phyloP scores from a whole-genome alignment of 2,113 vertebrate genomes.

The Saimiri boliviensis region DNA sequence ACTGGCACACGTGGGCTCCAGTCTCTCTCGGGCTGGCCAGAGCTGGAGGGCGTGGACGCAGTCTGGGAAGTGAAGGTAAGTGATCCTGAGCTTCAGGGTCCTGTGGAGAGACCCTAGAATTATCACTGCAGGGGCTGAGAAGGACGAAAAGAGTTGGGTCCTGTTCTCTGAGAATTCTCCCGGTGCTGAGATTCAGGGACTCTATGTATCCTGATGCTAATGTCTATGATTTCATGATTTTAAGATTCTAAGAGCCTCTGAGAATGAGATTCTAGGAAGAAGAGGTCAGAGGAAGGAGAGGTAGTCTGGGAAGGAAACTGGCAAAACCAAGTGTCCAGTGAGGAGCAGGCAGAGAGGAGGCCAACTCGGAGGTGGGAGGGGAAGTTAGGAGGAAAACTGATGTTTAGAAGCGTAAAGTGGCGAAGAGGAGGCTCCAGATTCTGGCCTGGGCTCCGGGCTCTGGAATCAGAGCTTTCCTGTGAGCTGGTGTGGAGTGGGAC shows the following conservation, averaged over 20 bases:
- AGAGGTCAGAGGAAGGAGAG: background rate
- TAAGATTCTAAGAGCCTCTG: background rate
- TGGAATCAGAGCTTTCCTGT: background rate
- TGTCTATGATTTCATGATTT: background rate
- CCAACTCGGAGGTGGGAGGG: background rate
- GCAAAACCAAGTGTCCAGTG: background rate
- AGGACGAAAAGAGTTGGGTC: background rate
- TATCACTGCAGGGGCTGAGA: background rate
- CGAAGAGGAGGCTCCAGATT: background rate
- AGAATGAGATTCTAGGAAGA: background rate
- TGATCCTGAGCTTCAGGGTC: background rate
- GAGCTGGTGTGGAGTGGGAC: background rate
- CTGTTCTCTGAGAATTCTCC: background rate
- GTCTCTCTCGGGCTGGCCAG: background rate
- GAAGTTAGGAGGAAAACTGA: background rate
- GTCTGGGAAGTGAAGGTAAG: background rate
- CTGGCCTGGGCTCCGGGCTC: background rate
- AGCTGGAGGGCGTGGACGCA: background rate
- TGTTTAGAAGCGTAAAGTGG: background rate
- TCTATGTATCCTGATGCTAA: background rate
- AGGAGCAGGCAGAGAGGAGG: background rate
- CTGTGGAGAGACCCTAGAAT: background rate
- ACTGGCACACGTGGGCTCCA: background rate
- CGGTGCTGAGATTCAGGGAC: background rate
- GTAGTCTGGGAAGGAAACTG: background rate